A percentile compares a stretch with the other conserved stretches of the same genome.
Evolutionary conservation across 2,888 invertebrate species (phyloP).

Genomic region (Saturnia japonica): DNA sequence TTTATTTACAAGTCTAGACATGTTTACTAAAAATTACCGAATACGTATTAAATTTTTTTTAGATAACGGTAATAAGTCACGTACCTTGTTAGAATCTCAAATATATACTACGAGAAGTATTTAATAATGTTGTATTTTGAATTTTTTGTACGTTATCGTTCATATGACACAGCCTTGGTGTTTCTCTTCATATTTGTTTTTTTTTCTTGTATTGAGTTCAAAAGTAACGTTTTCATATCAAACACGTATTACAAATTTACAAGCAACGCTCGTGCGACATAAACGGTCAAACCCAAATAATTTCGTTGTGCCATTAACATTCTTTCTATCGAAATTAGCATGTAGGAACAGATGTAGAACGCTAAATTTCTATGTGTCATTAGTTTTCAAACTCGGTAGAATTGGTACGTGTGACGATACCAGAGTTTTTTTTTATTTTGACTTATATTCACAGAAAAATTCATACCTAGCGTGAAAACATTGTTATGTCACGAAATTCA

Average conservation of each 20-base stretch:
- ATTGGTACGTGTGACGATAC: background rate
- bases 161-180: background rate
- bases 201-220: slow-evolving; percentile 26
- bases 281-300: slow-evolving; percentile 51
- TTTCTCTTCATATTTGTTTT: slow-evolving; percentile 13
- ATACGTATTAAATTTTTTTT: background rate
- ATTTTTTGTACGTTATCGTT: background rate
- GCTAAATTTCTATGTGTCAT: background rate
- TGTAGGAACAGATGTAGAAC: slow-evolving; percentile 30
- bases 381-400: background rate
- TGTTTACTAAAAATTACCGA: background rate
- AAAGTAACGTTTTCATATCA: slow-evolving; percentile 39
- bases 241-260: slow-evolving; percentile 42
- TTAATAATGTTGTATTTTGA: background rate
- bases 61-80: background rate
- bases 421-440: too few species aligned
- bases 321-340: slow-evolving; percentile 51
- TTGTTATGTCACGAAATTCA: background rate
- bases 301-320: slow-evolving; percentile 53
- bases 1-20: background rate
- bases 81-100: background rate
- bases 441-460: too few species aligned
- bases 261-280: slow-evolving; percentile 44
- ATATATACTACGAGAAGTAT: background rate
- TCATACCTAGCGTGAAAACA: background rate